These are phyloP conservation scores for Montifringilla adamsi DNA, from an alignment of 2,113 vertebrate species.

Conservation along the genomic window DNA sequence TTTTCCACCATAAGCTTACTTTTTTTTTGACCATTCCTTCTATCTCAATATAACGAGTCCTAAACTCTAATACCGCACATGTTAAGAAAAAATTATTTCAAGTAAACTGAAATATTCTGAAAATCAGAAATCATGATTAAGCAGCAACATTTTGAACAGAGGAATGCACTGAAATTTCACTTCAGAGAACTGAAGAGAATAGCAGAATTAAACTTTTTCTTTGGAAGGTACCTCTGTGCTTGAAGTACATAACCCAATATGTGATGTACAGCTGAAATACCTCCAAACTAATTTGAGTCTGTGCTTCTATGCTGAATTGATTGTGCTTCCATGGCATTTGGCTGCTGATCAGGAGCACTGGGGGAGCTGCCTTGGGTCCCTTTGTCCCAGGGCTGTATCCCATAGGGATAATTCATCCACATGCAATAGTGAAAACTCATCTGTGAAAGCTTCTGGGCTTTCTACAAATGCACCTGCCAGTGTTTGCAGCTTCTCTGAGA, in stretches of 20 bases:
- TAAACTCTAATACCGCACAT: not conserved
- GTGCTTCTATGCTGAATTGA: not conserved
- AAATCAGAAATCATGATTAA: not conserved
- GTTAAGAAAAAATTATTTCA: not conserved
- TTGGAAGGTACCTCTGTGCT: not conserved
- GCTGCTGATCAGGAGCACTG: not conserved
- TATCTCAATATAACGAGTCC: not conserved
- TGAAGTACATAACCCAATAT: not conserved
- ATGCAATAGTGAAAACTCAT: fast-evolving
- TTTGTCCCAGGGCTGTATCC: not conserved
- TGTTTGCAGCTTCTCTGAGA: not conserved
- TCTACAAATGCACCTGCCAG: not conserved
- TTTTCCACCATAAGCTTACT: not conserved
- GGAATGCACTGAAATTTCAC: not conserved
- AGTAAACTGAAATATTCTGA: not conserved
- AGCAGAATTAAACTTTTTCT: not conserved
- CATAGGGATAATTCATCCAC: fast-evolving
- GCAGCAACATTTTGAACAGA: not conserved
- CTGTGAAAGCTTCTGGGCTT: not conserved
- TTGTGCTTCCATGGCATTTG: not conserved
- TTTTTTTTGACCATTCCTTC: not conserved
- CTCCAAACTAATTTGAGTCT: not conserved
- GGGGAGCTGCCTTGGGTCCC: not conserved
- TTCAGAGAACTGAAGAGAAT: not conserved
- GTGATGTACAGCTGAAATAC: not conserved